phyloP scores from a whole-genome alignment of 2,888 invertebrate genomes.

The Cynaeus angustus region DNA sequence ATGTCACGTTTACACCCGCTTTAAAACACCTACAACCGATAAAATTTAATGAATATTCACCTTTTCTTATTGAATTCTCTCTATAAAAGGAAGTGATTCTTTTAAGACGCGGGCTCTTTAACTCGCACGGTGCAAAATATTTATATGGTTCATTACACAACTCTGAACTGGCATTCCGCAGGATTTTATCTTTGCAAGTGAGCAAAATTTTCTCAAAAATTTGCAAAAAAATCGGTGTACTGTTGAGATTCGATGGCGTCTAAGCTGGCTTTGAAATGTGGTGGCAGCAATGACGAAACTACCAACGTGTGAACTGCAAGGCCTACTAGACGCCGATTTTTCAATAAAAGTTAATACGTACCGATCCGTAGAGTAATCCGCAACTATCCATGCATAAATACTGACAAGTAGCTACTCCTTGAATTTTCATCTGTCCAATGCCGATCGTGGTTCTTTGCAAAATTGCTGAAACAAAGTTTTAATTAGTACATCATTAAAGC shows the following conservation, averaged over 20 bases:
- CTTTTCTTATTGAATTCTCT: constrained; percentile 3
- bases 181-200: neutral
- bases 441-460: constrained; percentile 81
- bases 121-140: constrained; percentile 18
- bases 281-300: no score
- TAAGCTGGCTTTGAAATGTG: no score
- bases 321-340: no score
- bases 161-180: constrained; percentile 1
- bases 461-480: constrained; percentile 76
- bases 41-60: constrained; percentile 25
- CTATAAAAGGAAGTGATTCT: constrained; percentile 9
- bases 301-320: no score
- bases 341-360: constrained; percentile 78
- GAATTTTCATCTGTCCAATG: constrained; percentile 89
- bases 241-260: no score
- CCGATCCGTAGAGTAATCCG: constrained; percentile 91
- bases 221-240: no score
- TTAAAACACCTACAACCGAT: constrained; percentile 30
- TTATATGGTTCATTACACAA: constrained; percentile 17
- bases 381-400: constrained; percentile 93
- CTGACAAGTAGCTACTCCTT: constrained; percentile 90
- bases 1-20: constrained; percentile 20
- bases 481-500: constrained; percentile 21
- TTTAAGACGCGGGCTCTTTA: neutral
- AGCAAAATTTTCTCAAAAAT: no score